A percentile compares a stretch with the other conserved stretches of the same genome.
Evolutionary conservation across 1,140 invertebrate genomes (phyloP).

Genomic region (Stegodyphus dumicola): DNA sequence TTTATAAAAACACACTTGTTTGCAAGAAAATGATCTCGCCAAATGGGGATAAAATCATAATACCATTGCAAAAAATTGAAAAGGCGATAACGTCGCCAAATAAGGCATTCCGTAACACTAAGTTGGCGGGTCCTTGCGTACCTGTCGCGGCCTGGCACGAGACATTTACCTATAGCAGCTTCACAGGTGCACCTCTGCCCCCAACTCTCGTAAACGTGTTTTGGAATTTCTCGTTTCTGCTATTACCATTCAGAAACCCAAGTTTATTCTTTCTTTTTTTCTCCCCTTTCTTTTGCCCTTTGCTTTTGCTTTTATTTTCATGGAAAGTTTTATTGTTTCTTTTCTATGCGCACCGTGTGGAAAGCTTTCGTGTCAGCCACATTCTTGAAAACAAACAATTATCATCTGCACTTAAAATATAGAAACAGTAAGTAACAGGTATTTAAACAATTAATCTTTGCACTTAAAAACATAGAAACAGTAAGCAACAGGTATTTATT

Average conservation of each 20-base stretch:
- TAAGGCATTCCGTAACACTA: neutral
- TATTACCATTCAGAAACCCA: neutral
- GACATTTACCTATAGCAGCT: constrained; percentile 1
- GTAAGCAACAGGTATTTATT: too few relatives aligned
- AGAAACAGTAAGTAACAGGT: too few relatives aligned
- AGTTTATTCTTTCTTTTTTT: neutral
- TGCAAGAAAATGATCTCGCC: neutral
- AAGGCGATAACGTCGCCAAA: neutral
- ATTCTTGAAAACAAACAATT: too few relatives aligned
- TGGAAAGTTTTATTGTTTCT: neutral
- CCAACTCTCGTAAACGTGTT: neutral
- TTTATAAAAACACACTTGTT: neutral
- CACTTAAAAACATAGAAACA: too few relatives aligned
- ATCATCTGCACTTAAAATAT: too few relatives aligned
- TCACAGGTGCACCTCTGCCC: constrained; percentile 1
- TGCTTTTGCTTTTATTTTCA: neutral
- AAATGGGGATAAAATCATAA: neutral
- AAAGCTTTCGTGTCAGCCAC: too few relatives aligned
- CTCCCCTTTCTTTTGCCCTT: neutral
- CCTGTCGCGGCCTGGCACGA: neutral
- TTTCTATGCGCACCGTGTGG: neutral
- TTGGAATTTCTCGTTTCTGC: neutral
- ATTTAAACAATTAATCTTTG: too few relatives aligned
- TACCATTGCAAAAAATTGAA: too few relatives aligned
- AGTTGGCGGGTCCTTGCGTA: neutral